These are phyloP conservation scores for Drosophila cognata DNA, from an alignment of 2,888 invertebrate genomes.

Conservation along the genomic window DNA sequence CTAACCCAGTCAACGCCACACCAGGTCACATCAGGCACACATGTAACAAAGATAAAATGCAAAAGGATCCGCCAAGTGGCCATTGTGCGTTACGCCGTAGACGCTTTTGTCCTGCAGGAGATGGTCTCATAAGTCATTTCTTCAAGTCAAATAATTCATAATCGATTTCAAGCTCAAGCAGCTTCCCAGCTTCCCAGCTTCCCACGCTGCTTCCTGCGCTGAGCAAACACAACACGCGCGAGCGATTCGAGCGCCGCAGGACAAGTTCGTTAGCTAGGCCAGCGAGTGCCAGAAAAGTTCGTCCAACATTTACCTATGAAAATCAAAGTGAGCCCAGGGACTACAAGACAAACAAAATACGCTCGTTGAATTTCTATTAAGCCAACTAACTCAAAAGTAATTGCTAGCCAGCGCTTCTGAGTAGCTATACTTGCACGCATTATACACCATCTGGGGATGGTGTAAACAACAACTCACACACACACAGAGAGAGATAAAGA, in stretches of 20 bases:
- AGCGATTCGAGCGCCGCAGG: conserved; percentile 51
- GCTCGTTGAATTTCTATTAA: conserved; percentile 77
- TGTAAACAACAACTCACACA: neutral
- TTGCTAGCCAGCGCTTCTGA: conserved; percentile 59
- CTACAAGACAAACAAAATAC: conserved; percentile 72
- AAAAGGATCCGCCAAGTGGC: conserved; percentile 47
- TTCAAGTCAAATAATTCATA: conserved; percentile 82
- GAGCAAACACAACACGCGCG: conserved; percentile 46
- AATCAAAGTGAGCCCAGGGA: conserved; percentile 73
- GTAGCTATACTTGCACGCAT: conserved; percentile 57
- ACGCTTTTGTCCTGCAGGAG: conserved; percentile 51
- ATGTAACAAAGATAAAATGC: conserved; percentile 62
- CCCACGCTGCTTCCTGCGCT: conserved; percentile 10
- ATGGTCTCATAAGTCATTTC: conserved; percentile 82
- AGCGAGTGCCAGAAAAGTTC: conserved; percentile 32
- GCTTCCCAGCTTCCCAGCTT: conserved; percentile 22
- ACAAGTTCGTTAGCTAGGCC: conserved; percentile 61
- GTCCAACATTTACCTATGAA: conserved; percentile 77
- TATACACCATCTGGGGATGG: neutral
- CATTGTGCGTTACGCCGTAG: conserved; percentile 56
- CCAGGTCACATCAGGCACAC: neutral
- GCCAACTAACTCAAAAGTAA: conserved; percentile 79
- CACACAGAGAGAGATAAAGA: neutral
- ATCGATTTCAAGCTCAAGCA: conserved; percentile 72
- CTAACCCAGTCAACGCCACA: conserved; percentile 3